phyloP scores from a whole-genome alignment of 2,888 invertebrate species.

The Mythimna pallens region DNA sequence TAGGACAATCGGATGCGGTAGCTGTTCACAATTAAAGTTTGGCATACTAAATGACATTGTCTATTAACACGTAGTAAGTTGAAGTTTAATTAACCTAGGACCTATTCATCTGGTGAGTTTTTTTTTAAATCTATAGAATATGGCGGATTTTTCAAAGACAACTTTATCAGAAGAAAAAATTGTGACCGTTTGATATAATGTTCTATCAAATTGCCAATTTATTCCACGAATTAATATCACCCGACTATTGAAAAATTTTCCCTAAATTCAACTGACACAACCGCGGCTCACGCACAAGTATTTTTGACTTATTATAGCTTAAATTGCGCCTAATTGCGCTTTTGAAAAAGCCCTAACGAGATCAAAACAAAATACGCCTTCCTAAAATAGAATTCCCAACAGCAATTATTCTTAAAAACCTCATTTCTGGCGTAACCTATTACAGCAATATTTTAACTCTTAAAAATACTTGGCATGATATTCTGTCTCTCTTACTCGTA shows the following conservation, averaged over 20 bases:
- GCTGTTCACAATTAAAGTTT: background rate
- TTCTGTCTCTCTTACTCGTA: constrained; percentile 20
- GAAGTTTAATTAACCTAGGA: background rate
- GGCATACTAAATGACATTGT: background rate
- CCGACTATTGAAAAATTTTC: too few relatives aligned
- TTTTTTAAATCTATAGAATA: too few relatives aligned
- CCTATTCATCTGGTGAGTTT: background rate
- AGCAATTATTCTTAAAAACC: constrained; percentile 25
- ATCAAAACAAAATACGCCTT: background rate
- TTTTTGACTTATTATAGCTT: background rate
- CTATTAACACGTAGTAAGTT: background rate
- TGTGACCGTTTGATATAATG: too few relatives aligned
- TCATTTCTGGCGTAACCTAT: constrained; percentile 36
- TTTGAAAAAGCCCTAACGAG: background rate
- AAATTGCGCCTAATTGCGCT: background rate
- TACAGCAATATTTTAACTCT: constrained; percentile 37
- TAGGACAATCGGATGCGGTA: background rate
- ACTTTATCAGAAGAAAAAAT: too few relatives aligned
- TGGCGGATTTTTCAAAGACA: too few relatives aligned
- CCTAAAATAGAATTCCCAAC: constrained; percentile 9
- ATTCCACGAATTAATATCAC: too few relatives aligned
- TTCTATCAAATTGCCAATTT: too few relatives aligned
- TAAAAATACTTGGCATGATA: constrained; percentile 30
- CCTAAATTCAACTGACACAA: too few relatives aligned
- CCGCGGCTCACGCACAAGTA: background rate